These are phyloP conservation scores for Cryptus armator DNA, from an alignment of 2,888 invertebrate species.

Conservation along the genomic window DNA sequence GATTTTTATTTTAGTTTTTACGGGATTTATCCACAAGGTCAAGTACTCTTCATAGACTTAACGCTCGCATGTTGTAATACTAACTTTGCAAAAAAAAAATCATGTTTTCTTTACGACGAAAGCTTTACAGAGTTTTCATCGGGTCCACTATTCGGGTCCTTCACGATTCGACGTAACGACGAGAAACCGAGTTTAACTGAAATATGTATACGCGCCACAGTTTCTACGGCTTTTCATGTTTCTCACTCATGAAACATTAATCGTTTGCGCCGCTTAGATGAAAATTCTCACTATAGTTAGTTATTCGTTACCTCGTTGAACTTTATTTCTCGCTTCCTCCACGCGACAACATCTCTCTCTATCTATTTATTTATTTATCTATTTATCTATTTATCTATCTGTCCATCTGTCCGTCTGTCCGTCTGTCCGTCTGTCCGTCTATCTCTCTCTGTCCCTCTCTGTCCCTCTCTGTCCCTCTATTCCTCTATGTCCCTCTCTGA, in stretches of 20 bases:
- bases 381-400: too few relatives aligned
- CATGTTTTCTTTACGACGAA: not conserved
- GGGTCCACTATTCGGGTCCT: not conserved
- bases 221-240: not conserved
- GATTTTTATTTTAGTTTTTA: not conserved
- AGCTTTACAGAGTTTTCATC: not conserved
- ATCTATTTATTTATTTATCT: too few relatives aligned
- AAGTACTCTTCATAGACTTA: not conserved
- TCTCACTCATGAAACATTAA: slow-evolving; percentile 31
- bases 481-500: too few relatives aligned
- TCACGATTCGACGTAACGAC: not conserved
- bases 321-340: not conserved
- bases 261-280: slow-evolving; percentile 17
- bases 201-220: not conserved
- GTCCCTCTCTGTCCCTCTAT: too few relatives aligned
- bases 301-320: slow-evolving; percentile 44
- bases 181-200: not conserved
- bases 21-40: not conserved
- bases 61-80: not conserved
- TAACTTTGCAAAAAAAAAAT: not conserved
- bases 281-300: slow-evolving; percentile 48
- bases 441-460: too few relatives aligned
- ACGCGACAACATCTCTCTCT: not conserved
- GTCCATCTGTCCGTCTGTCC: too few relatives aligned
- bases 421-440: too few relatives aligned